Evolutionary conservation across 2,797 vertebrate species (phyloP), one percentile per base, ranked within the genome.

Genomic region (Petrocephalus sullivani): DNA sequence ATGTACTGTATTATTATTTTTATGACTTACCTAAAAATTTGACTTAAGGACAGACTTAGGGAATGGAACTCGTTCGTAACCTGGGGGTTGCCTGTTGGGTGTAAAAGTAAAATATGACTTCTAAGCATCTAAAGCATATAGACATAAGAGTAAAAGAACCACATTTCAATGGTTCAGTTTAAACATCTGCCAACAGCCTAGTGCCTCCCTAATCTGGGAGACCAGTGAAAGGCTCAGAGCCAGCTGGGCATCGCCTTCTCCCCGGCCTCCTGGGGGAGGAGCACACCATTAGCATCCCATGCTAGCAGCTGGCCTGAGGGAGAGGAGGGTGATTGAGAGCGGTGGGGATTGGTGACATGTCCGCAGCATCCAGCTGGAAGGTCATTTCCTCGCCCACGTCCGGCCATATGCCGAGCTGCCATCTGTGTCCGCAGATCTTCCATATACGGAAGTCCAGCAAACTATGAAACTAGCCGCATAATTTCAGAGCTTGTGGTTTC

Each of bases 321-420:
- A 92, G 89, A 37, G 54, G 37, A 60, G 56, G 53, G 87, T 90
- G 41, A 75, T 67, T 51, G 87, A 86, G 41, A 58, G 89, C 90
- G 92, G 93, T 93, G 93, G 93, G 94, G 95, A 95, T 96, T 95
- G 95, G 92, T 96, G 96, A 96, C 95, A 95, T 96, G 95, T 95
- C 95, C 94, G 94, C 92, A 96, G 94, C 94, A 93, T 96, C 95
- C 95, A 96, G 94, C 95, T 95, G 95, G 95, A 95, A 92, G 95
- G 93, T 96, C 93, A 95, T 92, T 95, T 92, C 90, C 92, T 78
- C 92, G 93, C 92, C 94, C 94, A 94, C 94, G 93, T 95, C 94
- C 93, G 5, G 95, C 94, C 96, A 96, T 95, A 94, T 95, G 95
- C 95, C 93, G 92, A 92, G 94, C 88, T 93, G 92, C 95, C 96